Evolutionary conservation across 2,797 vertebrate genomes (phyloP).

Genomic region (Pterois miles): DNA sequence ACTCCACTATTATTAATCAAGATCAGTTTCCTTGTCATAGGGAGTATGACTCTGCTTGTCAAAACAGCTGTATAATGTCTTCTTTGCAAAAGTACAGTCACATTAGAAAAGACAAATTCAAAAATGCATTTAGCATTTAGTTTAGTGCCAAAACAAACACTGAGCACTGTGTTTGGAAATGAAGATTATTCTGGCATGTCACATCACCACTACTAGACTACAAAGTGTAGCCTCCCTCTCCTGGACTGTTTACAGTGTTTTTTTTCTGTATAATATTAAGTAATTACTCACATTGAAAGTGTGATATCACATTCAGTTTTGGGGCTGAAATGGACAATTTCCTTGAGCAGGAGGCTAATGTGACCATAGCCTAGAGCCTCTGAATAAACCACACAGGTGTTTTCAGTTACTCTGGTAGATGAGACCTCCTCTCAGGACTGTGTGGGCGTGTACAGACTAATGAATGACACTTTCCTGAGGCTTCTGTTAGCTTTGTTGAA

Average conservation of each 20-base stretch:
- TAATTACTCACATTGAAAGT: no score
- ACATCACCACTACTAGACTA: neutral
- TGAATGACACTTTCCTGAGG: no score
- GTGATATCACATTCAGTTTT: neutral
- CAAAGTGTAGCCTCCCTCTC: neutral
- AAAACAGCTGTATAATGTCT: neutral
- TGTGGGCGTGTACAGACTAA: no score
- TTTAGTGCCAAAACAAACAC: neutral
- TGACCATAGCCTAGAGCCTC: neutral
- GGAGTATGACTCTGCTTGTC: neutral
- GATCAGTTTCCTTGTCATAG: neutral
- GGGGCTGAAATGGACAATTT: neutral
- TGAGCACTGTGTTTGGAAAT: neutral
- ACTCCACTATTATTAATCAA: neutral
- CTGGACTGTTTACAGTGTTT: neutral
- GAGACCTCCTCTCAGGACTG: no score
- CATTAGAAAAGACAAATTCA: neutral
- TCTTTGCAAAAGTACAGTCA: neutral
- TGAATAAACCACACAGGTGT: no score
- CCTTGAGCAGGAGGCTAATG: neutral
- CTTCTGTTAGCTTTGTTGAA: no score
- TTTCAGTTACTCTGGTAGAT: no score
- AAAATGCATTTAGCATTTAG: neutral
- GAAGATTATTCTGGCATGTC: neutral
- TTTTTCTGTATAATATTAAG: neutral